Percentiles rank a stretch among this genome's conserved stretches.
Conservation (phyloP, 1,140 invertebrate species). For the Hyles euphorbiae region DNA sequence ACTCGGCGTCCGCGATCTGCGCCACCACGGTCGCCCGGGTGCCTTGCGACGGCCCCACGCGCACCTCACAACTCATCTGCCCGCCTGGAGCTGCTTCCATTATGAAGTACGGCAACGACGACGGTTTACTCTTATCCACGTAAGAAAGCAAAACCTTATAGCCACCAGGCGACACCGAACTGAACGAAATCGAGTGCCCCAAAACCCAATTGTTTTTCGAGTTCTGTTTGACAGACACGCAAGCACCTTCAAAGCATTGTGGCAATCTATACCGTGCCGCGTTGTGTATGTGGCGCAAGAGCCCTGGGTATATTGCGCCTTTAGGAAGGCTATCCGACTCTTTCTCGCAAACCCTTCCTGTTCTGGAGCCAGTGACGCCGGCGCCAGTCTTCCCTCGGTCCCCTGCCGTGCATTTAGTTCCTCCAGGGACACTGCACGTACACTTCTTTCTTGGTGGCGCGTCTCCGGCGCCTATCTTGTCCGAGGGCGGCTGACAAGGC, state of each 20-base stretch:
- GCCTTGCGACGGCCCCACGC: slow-evolving; percentile 46
- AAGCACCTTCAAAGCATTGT: slow-evolving; percentile 63
- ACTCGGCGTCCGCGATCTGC: slow-evolving; percentile 55
- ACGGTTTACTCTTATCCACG: slow-evolving; percentile 42
- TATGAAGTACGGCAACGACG: slow-evolving; percentile 55
- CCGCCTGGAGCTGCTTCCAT: slow-evolving; percentile 67
- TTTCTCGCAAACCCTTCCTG: slow-evolving; percentile 33
- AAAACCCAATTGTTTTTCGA: slow-evolving; percentile 54
- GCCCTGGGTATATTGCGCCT: slow-evolving; percentile 49
- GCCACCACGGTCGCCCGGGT: slow-evolving; percentile 57
- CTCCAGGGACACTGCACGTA: slow-evolving; percentile 26
- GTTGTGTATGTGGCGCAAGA: slow-evolving; percentile 60
- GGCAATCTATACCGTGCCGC: slow-evolving; percentile 56
- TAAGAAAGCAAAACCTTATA: slow-evolving; percentile 62
- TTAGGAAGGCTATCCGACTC: slow-evolving; percentile 33
- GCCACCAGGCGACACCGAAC: slow-evolving; percentile 63
- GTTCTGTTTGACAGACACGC: slow-evolving; percentile 50
- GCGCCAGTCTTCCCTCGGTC: slow-evolving; percentile 62
- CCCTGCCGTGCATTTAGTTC: slow-evolving; percentile 30
- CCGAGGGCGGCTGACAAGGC: slow-evolving; percentile 7
- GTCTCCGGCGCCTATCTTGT: slow-evolving; percentile 36
- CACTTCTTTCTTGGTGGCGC: slow-evolving; percentile 30
- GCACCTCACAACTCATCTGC: slow-evolving; percentile 62
- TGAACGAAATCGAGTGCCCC: slow-evolving; percentile 59
- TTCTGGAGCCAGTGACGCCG: slow-evolving; percentile 58